Evolutionary conservation across 2,888 invertebrate species (phyloP), one percentile per base, ranked within the genome.

Genomic region (Stenurella melanura): DNA sequence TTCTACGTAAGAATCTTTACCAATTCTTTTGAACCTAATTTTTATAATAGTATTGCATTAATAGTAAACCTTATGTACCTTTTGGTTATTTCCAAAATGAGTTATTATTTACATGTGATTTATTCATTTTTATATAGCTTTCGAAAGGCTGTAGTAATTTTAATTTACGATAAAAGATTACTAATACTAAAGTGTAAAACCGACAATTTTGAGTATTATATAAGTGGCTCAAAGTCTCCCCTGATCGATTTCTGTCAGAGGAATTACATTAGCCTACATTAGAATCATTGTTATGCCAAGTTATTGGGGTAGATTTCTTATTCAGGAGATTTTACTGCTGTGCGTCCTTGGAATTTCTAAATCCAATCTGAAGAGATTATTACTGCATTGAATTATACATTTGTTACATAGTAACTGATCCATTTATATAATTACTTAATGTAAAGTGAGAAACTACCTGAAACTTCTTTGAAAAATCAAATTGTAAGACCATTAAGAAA

Each of bases 251-350:
- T 50, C 19, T 54, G 67, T 50, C 67, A 21, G 30, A 54, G 70
- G 77, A 80, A 76, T 80, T 79, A 75, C 75, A 78, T 80, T 80
- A 80, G 75, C 76, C 74, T 73, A 76, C 68, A 80, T 78, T 70
- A 26, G 56, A 54, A 63, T 61, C 63, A 60, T 58, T 67, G 54
- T 21, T 26, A 70, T 70, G 70, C 60, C 38, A 70, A 50, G n/a
- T n/a, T 50, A 50, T 50, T n/a, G 50, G n/a, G 50, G 50, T 50
- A 50, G n/a, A n/a, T 50, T 42, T n/a, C 50, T 50, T 50, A 50
- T 50, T 50, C 50, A 50, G 50, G 50, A 12, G 15, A 50, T 50
- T 50, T 50, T 50, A 50, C 50, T 50, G 50, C n/a, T n/a, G 50
- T 50, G n/a, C n/a, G 61, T 21, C 61, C 61, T 61, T 61, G 61